phyloP scores from a whole-genome alignment of 2,797 vertebrate genomes.

The Denticeps clupeoides region DNA sequence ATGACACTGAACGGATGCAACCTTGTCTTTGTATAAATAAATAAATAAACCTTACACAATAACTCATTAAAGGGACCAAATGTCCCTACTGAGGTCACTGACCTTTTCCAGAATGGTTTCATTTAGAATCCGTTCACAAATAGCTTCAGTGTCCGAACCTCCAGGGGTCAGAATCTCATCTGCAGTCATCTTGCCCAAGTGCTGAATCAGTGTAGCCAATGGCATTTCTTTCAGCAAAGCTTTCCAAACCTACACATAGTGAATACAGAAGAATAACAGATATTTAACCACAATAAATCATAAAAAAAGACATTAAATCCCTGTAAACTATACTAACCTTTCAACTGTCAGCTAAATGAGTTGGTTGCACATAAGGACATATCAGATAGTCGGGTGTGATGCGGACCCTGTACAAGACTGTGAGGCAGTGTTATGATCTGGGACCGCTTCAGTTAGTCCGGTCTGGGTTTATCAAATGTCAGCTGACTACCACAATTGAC shows the following conservation, averaged over 20 bases:
- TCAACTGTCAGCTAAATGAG: too few relatives aligned
- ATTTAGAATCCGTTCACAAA: constrained; percentile 78
- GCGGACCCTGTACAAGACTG: too few relatives aligned
- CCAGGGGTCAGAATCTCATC: constrained; percentile 71
- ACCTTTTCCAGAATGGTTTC: constrained; percentile 75
- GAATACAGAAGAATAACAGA: too few relatives aligned
- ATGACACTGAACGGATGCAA: constrained; percentile 79
- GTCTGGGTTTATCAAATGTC: too few relatives aligned
- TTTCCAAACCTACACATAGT: constrained; percentile 68
- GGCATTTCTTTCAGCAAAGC: constrained; percentile 85
- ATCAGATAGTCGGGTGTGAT: too few relatives aligned
- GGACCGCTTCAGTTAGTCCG: too few relatives aligned
- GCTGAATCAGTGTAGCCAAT: constrained; percentile 62
- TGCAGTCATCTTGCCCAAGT: constrained; percentile 78
- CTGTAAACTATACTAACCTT: too few relatives aligned
- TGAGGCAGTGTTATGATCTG: too few relatives aligned
- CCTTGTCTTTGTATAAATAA: constrained; percentile 54
- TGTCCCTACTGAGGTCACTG: not conserved
- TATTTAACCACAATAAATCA: too few relatives aligned
- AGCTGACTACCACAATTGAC: too few relatives aligned
- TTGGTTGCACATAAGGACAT: too few relatives aligned
- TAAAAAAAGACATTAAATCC: too few relatives aligned
- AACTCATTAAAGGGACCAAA: not conserved
- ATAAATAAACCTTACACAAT: not conserved
- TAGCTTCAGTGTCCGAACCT: constrained; percentile 62